phyloP scores from a whole-genome alignment of 2,888 invertebrate genomes.

The Smittia sp. region DNA sequence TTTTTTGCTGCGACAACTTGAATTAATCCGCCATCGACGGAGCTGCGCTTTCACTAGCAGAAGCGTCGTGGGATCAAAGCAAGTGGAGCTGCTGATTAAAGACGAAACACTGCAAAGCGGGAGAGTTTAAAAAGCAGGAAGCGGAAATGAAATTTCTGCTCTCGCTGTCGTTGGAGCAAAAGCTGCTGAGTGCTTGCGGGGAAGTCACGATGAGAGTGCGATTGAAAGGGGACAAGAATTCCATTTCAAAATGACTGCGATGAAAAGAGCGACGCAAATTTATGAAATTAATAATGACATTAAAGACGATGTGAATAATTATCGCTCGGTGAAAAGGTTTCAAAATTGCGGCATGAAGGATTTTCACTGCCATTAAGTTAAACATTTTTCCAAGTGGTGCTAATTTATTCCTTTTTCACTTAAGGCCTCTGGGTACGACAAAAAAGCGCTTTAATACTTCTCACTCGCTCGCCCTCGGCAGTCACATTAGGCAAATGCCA shows the following conservation, averaged over 20 bases:
- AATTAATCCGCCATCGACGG: background rate
- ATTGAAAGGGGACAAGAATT: background rate
- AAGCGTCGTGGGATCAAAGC: conserved; percentile 32
- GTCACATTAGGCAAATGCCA: background rate
- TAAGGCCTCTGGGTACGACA: background rate
- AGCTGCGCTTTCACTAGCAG: background rate
- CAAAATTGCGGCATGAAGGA: background rate
- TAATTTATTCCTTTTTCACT: conserved; percentile 32
- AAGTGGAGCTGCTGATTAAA: conserved; percentile 22
- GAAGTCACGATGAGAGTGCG: background rate
- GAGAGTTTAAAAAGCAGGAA: conserved; percentile 21
- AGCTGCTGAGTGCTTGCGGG: background rate
- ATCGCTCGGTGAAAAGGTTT: conserved; percentile 24
- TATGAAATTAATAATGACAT: conserved; percentile 40
- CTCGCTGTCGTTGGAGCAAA: background rate
- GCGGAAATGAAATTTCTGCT: conserved; percentile 29
- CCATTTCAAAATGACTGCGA: background rate
- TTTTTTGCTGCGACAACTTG: conserved; percentile 22
- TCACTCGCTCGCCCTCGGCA: background rate
- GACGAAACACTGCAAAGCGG: background rate
- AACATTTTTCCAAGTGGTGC: conserved; percentile 18
- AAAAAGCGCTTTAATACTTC: background rate
- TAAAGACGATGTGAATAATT: conserved; percentile 40
- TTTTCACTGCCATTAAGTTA: conserved; percentile 33
- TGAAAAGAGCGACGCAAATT: conserved; percentile 12